Conservation (phyloP, 1,140 invertebrate species). For the Helicoverpa zea region DNA sequence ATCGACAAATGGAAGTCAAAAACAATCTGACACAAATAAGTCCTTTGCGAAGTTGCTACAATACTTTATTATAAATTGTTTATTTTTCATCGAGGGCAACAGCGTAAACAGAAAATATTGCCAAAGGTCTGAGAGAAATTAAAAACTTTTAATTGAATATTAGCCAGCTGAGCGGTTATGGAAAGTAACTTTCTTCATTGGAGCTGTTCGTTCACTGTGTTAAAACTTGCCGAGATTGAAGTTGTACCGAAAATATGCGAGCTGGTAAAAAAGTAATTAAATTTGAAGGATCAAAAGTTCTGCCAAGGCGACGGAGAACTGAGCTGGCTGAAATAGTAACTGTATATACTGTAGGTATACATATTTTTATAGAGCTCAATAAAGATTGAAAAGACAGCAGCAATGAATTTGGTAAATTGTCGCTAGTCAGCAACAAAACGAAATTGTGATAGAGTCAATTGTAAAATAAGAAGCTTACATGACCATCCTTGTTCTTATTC, state of each 20-base stretch:
- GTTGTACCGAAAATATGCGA: conserved; percentile 59
- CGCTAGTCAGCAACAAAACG: too few species aligned
- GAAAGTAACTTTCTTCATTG: conserved; percentile 60
- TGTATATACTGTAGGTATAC: too few species aligned
- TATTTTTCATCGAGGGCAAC: conserved; percentile 48
- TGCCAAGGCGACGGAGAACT: neutral
- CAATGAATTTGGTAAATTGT: too few species aligned
- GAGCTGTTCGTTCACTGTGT: conserved; percentile 54
- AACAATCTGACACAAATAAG: conserved; percentile 35
- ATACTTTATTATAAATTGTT: conserved; percentile 53
- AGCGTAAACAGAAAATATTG: conserved; percentile 73
- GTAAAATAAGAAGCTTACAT: too few species aligned
- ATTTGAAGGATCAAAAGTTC: conserved; percentile 61
- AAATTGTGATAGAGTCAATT: too few species aligned
- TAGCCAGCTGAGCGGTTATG: conserved; percentile 69
- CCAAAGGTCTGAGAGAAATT: conserved; percentile 67
- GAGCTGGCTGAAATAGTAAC: neutral
- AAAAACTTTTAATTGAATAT: conserved; percentile 81
- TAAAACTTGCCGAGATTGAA: conserved; percentile 64
- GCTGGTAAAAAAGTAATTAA: conserved; percentile 70
- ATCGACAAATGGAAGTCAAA: conserved; percentile 16
- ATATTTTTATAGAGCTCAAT: neutral
- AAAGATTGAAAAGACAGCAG: too few species aligned
- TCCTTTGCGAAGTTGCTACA: conserved; percentile 14
- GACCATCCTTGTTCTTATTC: too few species aligned